Evolutionary conservation across 2,113 vertebrate species (phyloP).

Genomic region (Benitochromis conjunctus): DNA sequence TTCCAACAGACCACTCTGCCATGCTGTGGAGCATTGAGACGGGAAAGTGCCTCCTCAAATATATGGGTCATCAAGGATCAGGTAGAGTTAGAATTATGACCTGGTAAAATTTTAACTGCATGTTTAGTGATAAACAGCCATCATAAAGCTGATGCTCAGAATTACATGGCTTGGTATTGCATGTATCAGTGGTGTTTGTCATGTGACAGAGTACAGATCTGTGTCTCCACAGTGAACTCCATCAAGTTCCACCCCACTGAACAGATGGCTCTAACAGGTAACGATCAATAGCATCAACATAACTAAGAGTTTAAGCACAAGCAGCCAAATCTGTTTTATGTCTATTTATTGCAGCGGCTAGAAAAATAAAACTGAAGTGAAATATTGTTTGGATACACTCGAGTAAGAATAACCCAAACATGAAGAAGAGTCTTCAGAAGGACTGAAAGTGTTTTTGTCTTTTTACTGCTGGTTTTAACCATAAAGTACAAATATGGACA

Average conservation of each 20-base stretch:
- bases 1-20: constrained; percentile 85
- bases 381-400: accelerated
- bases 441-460: neutral
- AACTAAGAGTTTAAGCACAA: neutral
- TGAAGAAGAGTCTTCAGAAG: neutral
- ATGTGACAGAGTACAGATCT: neutral
- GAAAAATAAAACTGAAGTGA: neutral
- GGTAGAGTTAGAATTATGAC: constrained; percentile 65
- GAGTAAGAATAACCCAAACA: accelerated
- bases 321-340: neutral
- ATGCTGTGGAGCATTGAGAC: constrained; percentile 98
- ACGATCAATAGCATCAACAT: neutral
- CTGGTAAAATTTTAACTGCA: neutral
- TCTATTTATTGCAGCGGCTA: accelerated
- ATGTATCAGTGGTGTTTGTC: neutral
- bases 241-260: constrained; percentile 98
- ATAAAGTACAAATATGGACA: neutral
- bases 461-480: neutral
- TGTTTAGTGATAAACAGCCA: neutral
- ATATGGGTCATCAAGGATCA: constrained; percentile 92
- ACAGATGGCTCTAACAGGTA: constrained; percentile 94
- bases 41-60: constrained; percentile 90
- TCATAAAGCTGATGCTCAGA: neutral
- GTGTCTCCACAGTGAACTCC: constrained; percentile 85
- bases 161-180: accelerated